phyloP scores from a whole-genome alignment of 2,888 invertebrate genomes.

The Diloba caeruleocephala region DNA sequence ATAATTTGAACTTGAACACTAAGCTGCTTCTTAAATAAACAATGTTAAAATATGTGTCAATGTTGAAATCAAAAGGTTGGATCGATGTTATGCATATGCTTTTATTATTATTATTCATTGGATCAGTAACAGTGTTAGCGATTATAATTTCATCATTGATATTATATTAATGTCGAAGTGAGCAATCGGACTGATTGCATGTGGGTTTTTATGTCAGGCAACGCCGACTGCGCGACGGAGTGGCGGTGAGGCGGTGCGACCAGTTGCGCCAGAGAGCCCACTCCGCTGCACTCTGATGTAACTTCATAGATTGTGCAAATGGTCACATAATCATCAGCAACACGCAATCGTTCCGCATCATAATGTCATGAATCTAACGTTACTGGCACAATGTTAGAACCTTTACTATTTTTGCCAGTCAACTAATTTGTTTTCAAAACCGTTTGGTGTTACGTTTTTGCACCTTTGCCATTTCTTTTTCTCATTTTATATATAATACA shows the following conservation, averaged over 20 bases:
- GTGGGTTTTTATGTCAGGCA: constrained; percentile 81
- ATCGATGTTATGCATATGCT: neutral
- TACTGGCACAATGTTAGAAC: constrained; percentile 34
- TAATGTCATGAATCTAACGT: constrained; percentile 56
- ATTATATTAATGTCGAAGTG: constrained; percentile 14
- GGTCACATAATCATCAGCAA: constrained; percentile 67
- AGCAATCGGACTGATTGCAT: constrained; percentile 61
- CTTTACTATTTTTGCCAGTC: constrained; percentile 10
- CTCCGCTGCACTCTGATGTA: constrained; percentile 72
- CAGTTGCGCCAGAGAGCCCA: constrained; percentile 59
- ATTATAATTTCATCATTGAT: constrained; percentile 41
- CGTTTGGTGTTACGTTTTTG: neutral
- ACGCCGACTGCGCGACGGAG: constrained; percentile 40
- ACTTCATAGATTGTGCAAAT: constrained; percentile 76
- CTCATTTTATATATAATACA: no score
- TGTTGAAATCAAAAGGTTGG: neutral
- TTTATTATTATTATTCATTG: neutral
- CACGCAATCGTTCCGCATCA: constrained; percentile 72
- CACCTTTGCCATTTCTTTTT: constrained; percentile 4
- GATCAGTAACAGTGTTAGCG: constrained; percentile 16
- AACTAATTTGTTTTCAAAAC: constrained; percentile 6
- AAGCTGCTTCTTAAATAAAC: no score
- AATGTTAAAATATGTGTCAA: neutral
- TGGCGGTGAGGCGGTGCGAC: constrained; percentile 36
- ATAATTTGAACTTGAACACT: constrained; percentile 8